Evolutionary conservation across 2,888 invertebrate genomes (phyloP), one percentile per base, ranked within the genome.

Genomic region (Metalampra italica): DNA sequence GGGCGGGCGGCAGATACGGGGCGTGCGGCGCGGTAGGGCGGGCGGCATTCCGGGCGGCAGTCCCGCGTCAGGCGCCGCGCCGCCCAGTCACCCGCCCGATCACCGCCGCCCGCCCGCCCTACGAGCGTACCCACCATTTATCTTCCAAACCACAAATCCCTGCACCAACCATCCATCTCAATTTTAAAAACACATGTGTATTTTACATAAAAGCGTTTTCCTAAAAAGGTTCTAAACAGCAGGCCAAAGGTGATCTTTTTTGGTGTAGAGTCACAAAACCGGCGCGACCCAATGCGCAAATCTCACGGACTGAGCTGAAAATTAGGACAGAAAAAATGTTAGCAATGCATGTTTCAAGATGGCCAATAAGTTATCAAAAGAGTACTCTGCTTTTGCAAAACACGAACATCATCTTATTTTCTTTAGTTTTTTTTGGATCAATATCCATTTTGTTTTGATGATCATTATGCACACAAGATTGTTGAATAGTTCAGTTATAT

Each of bases 251-350:
- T 75, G 76, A 66, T 74, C 76, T 68, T n/a, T 74, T 76, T 67
- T 71, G 68, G 62, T 70, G 60, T 64, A 64, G 64, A 68, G 60
- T 59, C 60, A 69, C 61, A 68, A 73, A 75, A 77, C 66, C 82
- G 77, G 81, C 87, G 86, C 87, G 78, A 69, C 74, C 69, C 78
- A 76, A 82, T 89, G 88, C 88, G 88, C 88, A 88, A 82, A 82
- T 77, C 81, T 74, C 74, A 68, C 68, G 64, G 75, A 76, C 62
- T 69, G 68, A 66, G 68, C 66, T 55, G 66, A 75, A 76, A 80
- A 78, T 71, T 78, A 63, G 77, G 67, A 60, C 72, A 66, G 66
- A 68, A 63, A 65, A 62, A 64, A 56, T 47, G 44, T 65, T 53
- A 14, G 8, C 15, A 13, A 52, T 56, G 49, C 46, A 48, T 55